phyloP scores from a whole-genome alignment of 2,797 vertebrate species.

The Sebastes minor region DNA sequence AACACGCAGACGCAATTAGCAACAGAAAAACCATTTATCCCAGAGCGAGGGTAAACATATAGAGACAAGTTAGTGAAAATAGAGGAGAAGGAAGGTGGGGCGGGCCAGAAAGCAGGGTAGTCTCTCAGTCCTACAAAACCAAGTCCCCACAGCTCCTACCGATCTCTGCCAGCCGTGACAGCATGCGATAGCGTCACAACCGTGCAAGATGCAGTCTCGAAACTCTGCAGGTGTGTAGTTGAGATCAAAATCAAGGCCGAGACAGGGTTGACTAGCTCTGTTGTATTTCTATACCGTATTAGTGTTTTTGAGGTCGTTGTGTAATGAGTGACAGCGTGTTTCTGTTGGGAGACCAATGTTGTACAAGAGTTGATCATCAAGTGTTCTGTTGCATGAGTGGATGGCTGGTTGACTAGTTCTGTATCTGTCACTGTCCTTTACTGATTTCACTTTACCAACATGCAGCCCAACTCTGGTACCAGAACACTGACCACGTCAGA shows the following conservation, averaged over 20 bases:
- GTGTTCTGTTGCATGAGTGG: background rate
- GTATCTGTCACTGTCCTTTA: background rate
- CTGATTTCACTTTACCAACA: background rate
- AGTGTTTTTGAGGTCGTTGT: background rate
- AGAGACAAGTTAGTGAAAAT: slow-evolving; percentile 54
- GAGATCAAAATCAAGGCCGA: too few species aligned
- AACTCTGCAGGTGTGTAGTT: too few species aligned
- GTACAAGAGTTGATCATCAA: too few species aligned
- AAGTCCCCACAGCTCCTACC: too few species aligned
- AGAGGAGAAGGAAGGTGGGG: background rate
- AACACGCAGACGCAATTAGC: slow-evolving; percentile 65
- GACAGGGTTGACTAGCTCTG: background rate
- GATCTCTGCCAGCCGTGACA: too few species aligned
- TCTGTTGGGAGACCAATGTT: background rate
- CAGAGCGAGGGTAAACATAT: slow-evolving; percentile 55
- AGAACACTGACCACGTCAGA: background rate
- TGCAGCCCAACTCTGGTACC: background rate
- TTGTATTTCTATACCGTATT: background rate
- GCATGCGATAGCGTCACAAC: too few species aligned
- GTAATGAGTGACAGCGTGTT: background rate
- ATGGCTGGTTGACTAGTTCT: background rate
- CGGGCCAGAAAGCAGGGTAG: background rate
- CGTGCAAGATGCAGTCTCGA: too few species aligned
- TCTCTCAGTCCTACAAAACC: background rate
- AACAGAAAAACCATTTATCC: slow-evolving; percentile 62